Percentiles rank a stretch among this genome's conserved stretches.
These are phyloP conservation scores for rabbit (Oryctolagus cuniculus) DNA, from an alignment of 2,113 vertebrate species.

Conservation along the genomic window DNA sequence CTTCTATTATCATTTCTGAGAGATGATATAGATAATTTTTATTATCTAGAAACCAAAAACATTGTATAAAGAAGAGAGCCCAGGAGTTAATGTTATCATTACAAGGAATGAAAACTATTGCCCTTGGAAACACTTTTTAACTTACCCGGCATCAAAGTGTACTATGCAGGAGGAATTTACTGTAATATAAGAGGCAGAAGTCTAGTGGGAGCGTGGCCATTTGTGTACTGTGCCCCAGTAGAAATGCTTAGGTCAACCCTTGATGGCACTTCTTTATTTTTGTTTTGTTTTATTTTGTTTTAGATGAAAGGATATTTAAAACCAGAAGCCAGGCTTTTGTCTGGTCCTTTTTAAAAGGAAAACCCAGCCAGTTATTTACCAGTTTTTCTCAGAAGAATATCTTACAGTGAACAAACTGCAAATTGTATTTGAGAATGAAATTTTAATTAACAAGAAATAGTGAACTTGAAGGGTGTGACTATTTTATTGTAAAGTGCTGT, in stretches of 20 bases:
- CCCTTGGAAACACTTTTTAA: not conserved
- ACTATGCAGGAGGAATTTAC: conserved; percentile 39
- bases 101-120: conserved; percentile 46
- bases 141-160: not conserved
- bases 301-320: conserved; percentile 17
- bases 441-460: conserved; percentile 64
- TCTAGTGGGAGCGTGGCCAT: not conserved
- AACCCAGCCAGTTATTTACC: conserved; percentile 32
- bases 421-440: conserved; percentile 65
- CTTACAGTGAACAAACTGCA: conserved; percentile 23
- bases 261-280: not conserved
- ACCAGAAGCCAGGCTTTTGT: conserved; percentile 30
- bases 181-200: conserved; percentile 25
- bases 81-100: not conserved
- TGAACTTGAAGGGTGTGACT: not conserved
- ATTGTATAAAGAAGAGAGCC: conserved; percentile 2
- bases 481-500: conserved; percentile 37
- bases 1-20: not conserved
- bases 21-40: not conserved
- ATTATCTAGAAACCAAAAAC: conserved; percentile 28
- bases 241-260: not conserved
- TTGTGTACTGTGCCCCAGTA: not conserved
- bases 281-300: not conserved
- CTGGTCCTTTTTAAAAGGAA: conserved; percentile 49
- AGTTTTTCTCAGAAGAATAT: conserved; percentile 8